Evolutionary conservation across 2,113 vertebrate genomes (phyloP), one percentile per base, ranked within the genome.

Genomic region (Diphyllodes magnificus): DNA sequence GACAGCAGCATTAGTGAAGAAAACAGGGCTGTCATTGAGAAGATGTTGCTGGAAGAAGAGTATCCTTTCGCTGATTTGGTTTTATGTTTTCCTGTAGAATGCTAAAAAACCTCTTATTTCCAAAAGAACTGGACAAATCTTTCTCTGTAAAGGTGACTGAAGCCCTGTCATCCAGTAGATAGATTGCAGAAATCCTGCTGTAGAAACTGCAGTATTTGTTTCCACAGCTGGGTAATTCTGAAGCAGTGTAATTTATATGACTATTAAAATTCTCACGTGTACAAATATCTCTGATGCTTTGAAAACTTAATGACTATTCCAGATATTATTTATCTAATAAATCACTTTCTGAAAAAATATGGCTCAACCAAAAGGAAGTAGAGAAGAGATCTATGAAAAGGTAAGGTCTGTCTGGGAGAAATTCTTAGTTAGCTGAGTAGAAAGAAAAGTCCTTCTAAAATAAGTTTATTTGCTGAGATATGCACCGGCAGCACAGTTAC

Each of bases 11-110:
- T 99, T 95, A 99, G 99, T 94, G 98, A 98, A 17, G 99, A 99
- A 93, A 99, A 99, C 97, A 98, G 98, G 94, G 98, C 99, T 85
- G 98, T 91, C 64, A 99, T 99, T 90, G 98, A 99, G 98, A 99
- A 98, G 93, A 99, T 99, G 99, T 95, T 99, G 91, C 96, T 99
- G 94, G 99, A 99, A 95, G 99, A 99, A 97, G 98, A 99, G 99
- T 99, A 99, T 99, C 99, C 98, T 98, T 98, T 94, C 61, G 30
- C 51, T 78, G 40, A 39, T 50, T 51, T 83, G 42, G 19, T 47
- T 92, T 8, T 73, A 13, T 64, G 10, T 44, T 70, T 85, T 69
- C 42, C 15, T 66, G 6, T 42, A 17, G 49, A 51, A 54, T 6
- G 37, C 37, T 2, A 63, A 42, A 82, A 57, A 53, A 8, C 10